Evolutionary conservation across 2,797 vertebrate species (phyloP).

Genomic region (Gambusia yucatana): DNA sequence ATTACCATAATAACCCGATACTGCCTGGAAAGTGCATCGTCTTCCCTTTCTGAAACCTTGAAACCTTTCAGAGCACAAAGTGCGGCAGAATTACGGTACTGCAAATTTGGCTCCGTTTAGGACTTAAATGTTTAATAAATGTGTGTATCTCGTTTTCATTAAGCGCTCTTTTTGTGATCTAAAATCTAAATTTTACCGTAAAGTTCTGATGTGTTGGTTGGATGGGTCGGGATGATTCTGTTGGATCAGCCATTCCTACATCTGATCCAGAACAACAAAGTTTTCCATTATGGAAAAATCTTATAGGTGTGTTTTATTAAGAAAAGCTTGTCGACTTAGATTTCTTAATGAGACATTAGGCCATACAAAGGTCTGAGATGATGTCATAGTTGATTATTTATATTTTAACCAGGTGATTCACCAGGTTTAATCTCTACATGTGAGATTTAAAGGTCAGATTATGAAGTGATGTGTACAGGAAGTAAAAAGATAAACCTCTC

Average conservation of each 20-base stretch:
- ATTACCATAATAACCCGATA: no score
- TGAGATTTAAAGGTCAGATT: conserved; percentile 11
- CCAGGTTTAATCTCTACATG: not conserved
- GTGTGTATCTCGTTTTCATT: not conserved
- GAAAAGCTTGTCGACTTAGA: conserved; percentile 4
- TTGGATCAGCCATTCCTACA: not conserved
- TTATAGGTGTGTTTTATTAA: conserved; percentile 2
- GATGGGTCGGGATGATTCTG: not conserved
- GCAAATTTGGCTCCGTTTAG: no score
- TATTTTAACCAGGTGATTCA: not conserved
- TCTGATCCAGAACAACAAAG: not conserved
- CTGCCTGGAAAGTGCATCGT: no score
- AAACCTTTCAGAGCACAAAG: no score
- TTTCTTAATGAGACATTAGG: conserved; percentile 8
- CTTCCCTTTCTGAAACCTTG: no score
- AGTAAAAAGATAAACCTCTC: not conserved
- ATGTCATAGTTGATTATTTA: conserved; percentile 50
- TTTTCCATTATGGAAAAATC: not conserved
- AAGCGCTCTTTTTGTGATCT: not conserved
- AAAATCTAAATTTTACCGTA: not conserved
- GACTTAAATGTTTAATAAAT: not conserved
- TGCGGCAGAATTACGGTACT: no score
- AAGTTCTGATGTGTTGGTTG: not conserved
- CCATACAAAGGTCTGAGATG: conserved; percentile 23
- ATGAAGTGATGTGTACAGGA: not conserved